Evolutionary conservation across 1,140 invertebrate species (phyloP).

Genomic region (Neocloeon triangulifer): DNA sequence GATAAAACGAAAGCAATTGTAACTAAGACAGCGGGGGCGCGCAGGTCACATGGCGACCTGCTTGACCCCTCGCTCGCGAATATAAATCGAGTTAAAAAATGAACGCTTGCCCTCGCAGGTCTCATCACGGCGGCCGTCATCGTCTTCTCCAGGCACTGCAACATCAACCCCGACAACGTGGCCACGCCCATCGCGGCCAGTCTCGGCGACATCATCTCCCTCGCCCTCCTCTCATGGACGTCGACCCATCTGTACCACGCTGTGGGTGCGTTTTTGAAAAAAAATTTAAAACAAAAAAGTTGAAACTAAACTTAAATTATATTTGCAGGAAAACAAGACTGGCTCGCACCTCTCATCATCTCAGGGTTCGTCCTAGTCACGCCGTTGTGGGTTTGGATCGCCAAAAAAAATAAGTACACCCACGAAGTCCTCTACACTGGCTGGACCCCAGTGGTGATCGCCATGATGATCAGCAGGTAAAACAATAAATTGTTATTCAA

Average conservation of each 20-base stretch:
- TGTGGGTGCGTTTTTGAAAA: slow-evolving; percentile 7
- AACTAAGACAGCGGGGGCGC: no score
- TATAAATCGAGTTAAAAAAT: no score
- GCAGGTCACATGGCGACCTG: no score
- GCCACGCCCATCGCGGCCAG: slow-evolving; percentile 46
- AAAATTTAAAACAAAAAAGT: not conserved
- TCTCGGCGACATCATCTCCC: slow-evolving; percentile 34
- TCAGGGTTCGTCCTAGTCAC: slow-evolving; percentile 17
- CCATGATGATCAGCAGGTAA: slow-evolving; percentile 23
- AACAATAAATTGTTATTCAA: no score
- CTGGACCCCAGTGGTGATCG: slow-evolving; percentile 23
- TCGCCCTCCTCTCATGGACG: slow-evolving; percentile 25
- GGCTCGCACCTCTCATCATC: slow-evolving; percentile 24
- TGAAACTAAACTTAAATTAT: not conserved
- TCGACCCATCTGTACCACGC: slow-evolving; percentile 15
- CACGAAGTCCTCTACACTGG: slow-evolving; percentile 19
- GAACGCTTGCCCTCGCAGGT: no score
- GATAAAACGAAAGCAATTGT: no score
- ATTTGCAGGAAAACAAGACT: slow-evolving; percentile 14
- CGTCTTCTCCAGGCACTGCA: slow-evolving; percentile 18
- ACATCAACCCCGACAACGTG: slow-evolving; percentile 44
- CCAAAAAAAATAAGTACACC: slow-evolving; percentile 18
- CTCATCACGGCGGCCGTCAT: slow-evolving; percentile 26
- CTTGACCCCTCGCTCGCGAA: no score
- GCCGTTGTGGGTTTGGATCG: slow-evolving; percentile 19